phyloP scores from a whole-genome alignment of 92 coral and sea anemone genomes.

The Bergia sp. region DNA sequence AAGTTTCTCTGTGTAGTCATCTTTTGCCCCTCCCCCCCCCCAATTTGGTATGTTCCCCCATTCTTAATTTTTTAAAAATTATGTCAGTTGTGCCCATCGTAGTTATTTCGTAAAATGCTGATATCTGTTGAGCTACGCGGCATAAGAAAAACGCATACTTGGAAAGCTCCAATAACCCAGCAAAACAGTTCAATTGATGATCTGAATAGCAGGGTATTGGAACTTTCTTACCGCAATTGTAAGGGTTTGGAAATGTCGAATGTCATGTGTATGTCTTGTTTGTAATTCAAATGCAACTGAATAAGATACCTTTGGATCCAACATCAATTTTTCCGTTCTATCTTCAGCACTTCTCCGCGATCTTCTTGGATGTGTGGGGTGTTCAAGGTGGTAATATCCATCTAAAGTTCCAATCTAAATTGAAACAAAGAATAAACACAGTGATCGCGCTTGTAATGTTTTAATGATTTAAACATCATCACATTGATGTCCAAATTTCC shows the following conservation, averaged over 20 bases:
- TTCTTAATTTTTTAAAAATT: no score
- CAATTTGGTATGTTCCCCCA: no score
- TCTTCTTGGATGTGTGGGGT: constrained; percentile 82
- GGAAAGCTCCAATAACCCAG: neutral
- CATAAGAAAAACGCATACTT: no score
- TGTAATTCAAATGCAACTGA: neutral
- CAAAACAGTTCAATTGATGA: neutral
- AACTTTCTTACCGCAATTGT: neutral
- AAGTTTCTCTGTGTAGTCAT: no score
- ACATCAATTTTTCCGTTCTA: constrained; percentile 69
- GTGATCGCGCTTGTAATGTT: neutral
- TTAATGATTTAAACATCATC: neutral
- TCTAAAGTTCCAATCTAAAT: constrained; percentile 86
- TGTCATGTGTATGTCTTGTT: neutral
- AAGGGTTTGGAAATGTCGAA: neutral
- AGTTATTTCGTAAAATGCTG: no score
- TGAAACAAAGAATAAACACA: neutral
- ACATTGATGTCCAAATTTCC: neutral
- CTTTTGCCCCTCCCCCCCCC: no score
- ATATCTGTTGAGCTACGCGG: no score
- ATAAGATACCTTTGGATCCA: constrained; percentile 67
- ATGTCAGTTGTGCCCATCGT: no score
- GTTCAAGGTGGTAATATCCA: constrained; percentile 89
- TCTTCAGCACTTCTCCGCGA: constrained; percentile 91
- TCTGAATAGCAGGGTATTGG: neutral